These are phyloP conservation scores for Telmatherina bonti DNA, from an alignment of 2,797 vertebrate species.

Conservation along the genomic window DNA sequence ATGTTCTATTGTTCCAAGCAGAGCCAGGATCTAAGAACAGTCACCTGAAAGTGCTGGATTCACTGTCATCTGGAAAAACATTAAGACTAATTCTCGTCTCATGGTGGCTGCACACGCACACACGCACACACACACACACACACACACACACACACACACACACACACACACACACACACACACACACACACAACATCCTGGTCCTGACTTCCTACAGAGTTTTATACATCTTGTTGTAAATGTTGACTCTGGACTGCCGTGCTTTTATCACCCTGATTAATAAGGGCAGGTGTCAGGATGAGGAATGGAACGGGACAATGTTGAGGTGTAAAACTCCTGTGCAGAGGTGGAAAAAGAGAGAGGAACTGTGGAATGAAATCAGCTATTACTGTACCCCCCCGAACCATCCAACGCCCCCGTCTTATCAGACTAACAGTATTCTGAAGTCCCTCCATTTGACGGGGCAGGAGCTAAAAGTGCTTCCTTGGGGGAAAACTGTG, in stretches of 20 bases:
- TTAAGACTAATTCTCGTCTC: too few species aligned
- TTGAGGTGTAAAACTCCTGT: conserved; percentile 13
- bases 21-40: too few species aligned
- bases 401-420: background rate
- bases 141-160: too few species aligned
- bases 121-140: too few species aligned
- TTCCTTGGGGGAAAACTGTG: conserved; percentile 69
- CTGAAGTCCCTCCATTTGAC: conserved; percentile 65
- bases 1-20: too few species aligned
- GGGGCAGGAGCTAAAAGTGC: conserved; percentile 59
- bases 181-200: too few species aligned
- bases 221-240: conserved; percentile 1
- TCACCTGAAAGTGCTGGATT: too few species aligned
- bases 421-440: conserved; percentile 66
- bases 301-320: conserved; percentile 4
- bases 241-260: background rate
- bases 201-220: too few species aligned
- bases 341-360: conserved; percentile 10
- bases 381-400: conserved; percentile 41
- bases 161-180: too few species aligned
- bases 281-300: conserved; percentile 7
- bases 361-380: conserved; percentile 45
- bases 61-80: too few species aligned
- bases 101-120: too few species aligned
- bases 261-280: conserved; percentile 11